Conservation (phyloP, 2,797 vertebrate species). For the Microchirus variegatus region DNA sequence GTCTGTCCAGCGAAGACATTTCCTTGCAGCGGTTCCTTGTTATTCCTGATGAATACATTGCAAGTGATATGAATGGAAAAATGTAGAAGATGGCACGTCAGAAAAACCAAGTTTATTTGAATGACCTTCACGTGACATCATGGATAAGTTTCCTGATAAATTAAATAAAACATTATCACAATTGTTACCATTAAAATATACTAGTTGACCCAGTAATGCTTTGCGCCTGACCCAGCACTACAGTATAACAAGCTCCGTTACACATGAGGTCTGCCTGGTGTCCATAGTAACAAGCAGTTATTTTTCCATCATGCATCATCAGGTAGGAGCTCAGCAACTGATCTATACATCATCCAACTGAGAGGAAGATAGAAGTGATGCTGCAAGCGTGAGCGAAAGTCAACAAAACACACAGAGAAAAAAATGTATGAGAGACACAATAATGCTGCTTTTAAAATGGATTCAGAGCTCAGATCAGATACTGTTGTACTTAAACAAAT, state of each 20-base stretch:
- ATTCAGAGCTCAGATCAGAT: slow-evolving; percentile 3
- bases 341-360: slow-evolving; percentile 1
- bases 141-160: background rate
- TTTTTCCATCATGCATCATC: slow-evolving; percentile 8
- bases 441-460: slow-evolving; percentile 7
- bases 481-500: background rate
- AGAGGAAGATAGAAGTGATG: background rate
- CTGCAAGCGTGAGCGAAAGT: background rate
- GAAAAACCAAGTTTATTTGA: background rate
- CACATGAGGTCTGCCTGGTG: background rate
- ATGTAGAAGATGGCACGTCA: background rate
- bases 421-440: no score
- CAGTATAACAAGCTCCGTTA: background rate
- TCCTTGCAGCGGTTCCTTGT: background rate
- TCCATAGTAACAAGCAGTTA: slow-evolving; percentile 31
- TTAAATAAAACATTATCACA: no score
- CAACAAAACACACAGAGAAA: no score
- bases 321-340: background rate
- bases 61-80: background rate
- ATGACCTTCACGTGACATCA: background rate
- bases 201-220: background rate
- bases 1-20: background rate
- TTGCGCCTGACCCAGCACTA: background rate
- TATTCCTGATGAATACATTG: slow-evolving; percentile 1
- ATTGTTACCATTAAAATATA: no score